Percentiles rank a stretch among this genome's conserved stretches.
These are phyloP conservation scores for Brachypteracias leptosomus DNA, from an alignment of 2,113 vertebrate species.

Conservation along the genomic window DNA sequence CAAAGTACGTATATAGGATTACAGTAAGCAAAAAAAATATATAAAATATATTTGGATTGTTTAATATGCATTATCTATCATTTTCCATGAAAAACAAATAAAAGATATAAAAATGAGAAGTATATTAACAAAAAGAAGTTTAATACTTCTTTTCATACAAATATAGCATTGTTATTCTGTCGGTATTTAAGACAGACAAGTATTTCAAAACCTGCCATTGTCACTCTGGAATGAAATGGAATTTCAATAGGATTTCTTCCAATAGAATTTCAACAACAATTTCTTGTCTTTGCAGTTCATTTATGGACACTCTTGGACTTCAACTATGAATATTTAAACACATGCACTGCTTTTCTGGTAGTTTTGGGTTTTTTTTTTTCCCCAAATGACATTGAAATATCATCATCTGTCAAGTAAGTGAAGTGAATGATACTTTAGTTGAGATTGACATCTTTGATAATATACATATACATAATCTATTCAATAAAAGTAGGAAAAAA, in stretches of 20 bases:
- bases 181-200: not conserved
- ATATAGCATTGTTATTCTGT: not conserved
- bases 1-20: not conserved
- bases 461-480: not conserved
- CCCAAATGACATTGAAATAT: not conserved
- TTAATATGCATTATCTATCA: not conserved
- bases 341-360: not conserved
- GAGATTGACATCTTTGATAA: not conserved
- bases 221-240: not conserved
- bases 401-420: not conserved
- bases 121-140: not conserved
- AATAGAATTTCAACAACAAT: not conserved
- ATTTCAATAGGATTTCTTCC: not conserved
- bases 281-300: not conserved
- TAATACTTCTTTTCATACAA: not conserved
- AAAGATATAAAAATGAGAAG: not conserved
- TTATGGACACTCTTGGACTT: not conserved
- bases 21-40: not conserved
- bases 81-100: not conserved
- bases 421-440: not conserved
- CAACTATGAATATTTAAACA: not conserved
- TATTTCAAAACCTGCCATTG: not conserved
- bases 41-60: not conserved
- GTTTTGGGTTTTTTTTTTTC: rapidly evolving
- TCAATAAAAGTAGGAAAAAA: not conserved